Evolutionary conservation across 2,113 vertebrate species (phyloP).

Genomic region (Stegastes partitus): DNA sequence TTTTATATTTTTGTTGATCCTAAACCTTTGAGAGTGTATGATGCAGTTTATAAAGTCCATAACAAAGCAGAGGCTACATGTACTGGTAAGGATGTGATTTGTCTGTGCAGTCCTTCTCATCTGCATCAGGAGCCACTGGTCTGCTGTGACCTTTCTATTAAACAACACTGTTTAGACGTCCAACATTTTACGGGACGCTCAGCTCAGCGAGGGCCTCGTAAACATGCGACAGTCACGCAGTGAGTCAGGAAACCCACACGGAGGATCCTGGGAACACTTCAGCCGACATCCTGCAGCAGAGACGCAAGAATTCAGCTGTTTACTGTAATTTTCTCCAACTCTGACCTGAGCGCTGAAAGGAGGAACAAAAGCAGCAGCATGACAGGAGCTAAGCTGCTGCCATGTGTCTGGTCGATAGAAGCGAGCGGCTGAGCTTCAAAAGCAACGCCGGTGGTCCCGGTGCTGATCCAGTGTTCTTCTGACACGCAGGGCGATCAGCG

Average conservation of each 20-base stretch:
- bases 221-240: neutral
- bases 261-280: neutral
- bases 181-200: slow-evolving; percentile 20
- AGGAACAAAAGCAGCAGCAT: slow-evolving; percentile 21
- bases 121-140: neutral
- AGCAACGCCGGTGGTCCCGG: slow-evolving; percentile 54
- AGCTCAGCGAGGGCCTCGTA: slow-evolving; percentile 13
- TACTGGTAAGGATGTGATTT: too few relatives aligned
- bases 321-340: neutral
- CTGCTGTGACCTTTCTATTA: slow-evolving; percentile 3
- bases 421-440: slow-evolving; percentile 59
- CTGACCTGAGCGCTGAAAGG: neutral
- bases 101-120: too few relatives aligned
- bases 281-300: too few relatives aligned
- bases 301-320: neutral
- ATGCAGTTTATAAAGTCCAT: too few relatives aligned
- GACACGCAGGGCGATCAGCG: slow-evolving; percentile 23
- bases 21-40: too few relatives aligned
- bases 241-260: slow-evolving; percentile 18
- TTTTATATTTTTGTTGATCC: too few relatives aligned
- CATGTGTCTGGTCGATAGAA: slow-evolving; percentile 45
- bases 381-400: slow-evolving; percentile 53
- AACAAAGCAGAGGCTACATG: too few relatives aligned
- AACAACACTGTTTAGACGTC: neutral
- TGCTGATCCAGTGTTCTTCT: slow-evolving; percentile 9